Percentiles rank a stretch among this genome's conserved stretches.
Evolutionary conservation across 2,113 vertebrate genomes (phyloP).

Genomic region (Callorhinus ursinus): DNA sequence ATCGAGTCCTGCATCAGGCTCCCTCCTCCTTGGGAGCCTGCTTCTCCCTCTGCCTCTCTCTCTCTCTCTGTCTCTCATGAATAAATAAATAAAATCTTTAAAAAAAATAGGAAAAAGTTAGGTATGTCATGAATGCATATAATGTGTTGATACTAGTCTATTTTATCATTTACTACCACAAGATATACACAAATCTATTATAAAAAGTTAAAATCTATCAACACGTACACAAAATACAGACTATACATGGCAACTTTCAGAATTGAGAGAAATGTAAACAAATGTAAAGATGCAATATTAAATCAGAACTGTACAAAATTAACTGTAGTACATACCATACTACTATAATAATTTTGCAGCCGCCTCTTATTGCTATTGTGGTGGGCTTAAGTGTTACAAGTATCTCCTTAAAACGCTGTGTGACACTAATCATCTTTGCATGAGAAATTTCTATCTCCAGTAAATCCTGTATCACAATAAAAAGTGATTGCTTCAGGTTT

Average conservation of each 20-base stretch:
- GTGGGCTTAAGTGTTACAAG: neutral
- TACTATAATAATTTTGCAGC: neutral
- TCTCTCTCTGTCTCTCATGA: too few relatives aligned
- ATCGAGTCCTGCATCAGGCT: too few relatives aligned
- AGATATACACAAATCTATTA: neutral
- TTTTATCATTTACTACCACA: neutral
- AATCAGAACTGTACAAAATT: neutral
- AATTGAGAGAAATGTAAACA: neutral
- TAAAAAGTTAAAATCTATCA: neutral
- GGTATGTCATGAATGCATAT: neutral
- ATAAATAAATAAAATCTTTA: too few relatives aligned
- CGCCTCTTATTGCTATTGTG: neutral
- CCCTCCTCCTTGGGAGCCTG: too few relatives aligned
- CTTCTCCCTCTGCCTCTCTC: too few relatives aligned
- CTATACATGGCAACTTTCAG: neutral
- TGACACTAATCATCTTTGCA: neutral
- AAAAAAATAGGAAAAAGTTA: neutral
- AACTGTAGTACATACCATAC: neutral
- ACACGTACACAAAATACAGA: neutral
- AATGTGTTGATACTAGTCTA: neutral
- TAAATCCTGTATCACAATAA: neutral
- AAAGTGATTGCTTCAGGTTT: neutral
- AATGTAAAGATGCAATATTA: neutral
- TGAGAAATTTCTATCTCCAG: neutral
- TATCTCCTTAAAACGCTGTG: neutral